These are phyloP conservation scores for zebrafish (Danio rerio) DNA, from an alignment of 2,113 vertebrate genomes.

Conservation along the genomic window GRCz12tu NC_133179.1:22966501-22967000, in stretches of 20 bases:
- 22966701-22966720: not conserved
- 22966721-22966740: not conserved
- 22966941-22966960: not conserved
- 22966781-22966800: not conserved
- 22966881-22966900: not conserved
- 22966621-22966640: not conserved
- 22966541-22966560: not conserved
- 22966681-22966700: not conserved
- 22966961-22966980: not conserved
- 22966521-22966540: not conserved
- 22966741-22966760: constrained; percentile 9
- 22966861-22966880: constrained; percentile 1
- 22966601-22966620: not conserved
- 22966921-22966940: constrained; percentile 7
- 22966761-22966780: not conserved
- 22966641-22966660: not conserved
- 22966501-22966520: not conserved
- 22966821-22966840: not conserved
- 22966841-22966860: not conserved
- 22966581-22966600: not conserved
- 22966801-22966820: constrained; percentile 20
- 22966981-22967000: not conserved
- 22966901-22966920: not conserved
- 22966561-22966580: not conserved
- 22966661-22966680: constrained; percentile 19